phyloP scores from a whole-genome alignment of 2,888 invertebrate species.

The Athripsodes cinereus region DNA sequence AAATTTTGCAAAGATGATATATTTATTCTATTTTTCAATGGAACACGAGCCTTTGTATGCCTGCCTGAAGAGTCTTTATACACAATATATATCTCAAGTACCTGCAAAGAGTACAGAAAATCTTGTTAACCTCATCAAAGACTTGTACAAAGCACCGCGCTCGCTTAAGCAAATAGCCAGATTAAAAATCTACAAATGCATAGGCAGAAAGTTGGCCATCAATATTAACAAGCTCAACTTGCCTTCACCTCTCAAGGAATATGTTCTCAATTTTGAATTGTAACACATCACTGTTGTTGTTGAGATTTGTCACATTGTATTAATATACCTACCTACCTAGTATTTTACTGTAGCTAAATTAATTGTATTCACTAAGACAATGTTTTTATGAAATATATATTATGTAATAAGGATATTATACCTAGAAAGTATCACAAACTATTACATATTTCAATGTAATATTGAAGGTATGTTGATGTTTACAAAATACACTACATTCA shows the following conservation, averaged over 20 bases:
- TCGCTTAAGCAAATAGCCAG: slow-evolving; percentile 67
- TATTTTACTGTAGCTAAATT: too few species aligned
- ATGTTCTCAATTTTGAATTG: slow-evolving; percentile 60
- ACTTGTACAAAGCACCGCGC: slow-evolving; percentile 59
- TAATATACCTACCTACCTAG: too few species aligned
- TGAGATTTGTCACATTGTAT: too few species aligned
- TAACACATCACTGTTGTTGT: slow-evolving; percentile 27
- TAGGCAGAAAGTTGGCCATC: slow-evolving; percentile 58
- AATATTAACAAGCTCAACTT: slow-evolving; percentile 61
- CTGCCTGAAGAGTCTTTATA: slow-evolving; percentile 62
- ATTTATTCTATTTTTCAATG: slow-evolving; percentile 61
- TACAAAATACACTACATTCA: too few species aligned
- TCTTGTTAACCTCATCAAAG: slow-evolving; percentile 55
- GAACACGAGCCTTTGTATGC: slow-evolving; percentile 61
- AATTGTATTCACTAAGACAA: too few species aligned
- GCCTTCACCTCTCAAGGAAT: slow-evolving; percentile 62
- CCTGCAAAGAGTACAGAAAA: slow-evolving; percentile 58
- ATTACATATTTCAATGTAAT: too few species aligned
- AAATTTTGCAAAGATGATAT: slow-evolving; percentile 59
- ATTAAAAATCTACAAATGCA: slow-evolving; percentile 60
- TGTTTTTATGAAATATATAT: too few species aligned
- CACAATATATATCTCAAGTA: slow-evolving; percentile 56
- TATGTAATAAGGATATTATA: too few species aligned
- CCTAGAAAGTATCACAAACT: too few species aligned
- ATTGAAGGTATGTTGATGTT: too few species aligned